phyloP scores from a whole-genome alignment of 2,797 vertebrate species.

The Labeo calbasu region DNA sequence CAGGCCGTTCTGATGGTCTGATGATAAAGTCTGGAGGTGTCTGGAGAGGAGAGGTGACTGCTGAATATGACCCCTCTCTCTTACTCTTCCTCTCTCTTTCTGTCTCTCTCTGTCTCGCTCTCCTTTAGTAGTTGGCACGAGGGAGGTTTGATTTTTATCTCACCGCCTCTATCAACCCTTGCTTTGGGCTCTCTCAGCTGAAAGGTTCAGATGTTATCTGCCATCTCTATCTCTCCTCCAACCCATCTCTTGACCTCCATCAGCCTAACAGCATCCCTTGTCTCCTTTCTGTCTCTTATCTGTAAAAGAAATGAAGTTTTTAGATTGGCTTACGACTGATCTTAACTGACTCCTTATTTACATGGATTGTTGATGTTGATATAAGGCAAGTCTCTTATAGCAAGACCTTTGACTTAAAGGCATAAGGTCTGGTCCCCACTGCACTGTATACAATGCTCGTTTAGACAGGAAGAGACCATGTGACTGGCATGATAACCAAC shows the following conservation, averaged over 20 bases:
- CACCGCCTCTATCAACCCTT: slow-evolving; percentile 50
- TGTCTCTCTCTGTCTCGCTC: slow-evolving; percentile 22
- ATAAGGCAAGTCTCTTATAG: background rate
- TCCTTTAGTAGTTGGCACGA: slow-evolving; percentile 53
- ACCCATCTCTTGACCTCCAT: slow-evolving; percentile 56
- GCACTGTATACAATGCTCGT: background rate
- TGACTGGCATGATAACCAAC: background rate
- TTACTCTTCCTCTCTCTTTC: background rate
- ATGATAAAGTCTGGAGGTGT: slow-evolving; percentile 48
- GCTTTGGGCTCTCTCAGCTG: slow-evolving; percentile 42
- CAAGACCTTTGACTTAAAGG: background rate
- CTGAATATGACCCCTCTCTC: slow-evolving; percentile 49
- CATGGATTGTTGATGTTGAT: slow-evolving; percentile 3
- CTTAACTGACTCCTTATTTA: slow-evolving; percentile 6
- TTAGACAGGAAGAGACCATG: background rate
- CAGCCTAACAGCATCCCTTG: slow-evolving; percentile 55
- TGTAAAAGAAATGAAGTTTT: background rate
- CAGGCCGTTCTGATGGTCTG: slow-evolving; percentile 41
- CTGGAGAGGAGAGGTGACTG: slow-evolving; percentile 53
- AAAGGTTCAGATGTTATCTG: slow-evolving; percentile 55
- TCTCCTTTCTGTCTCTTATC: slow-evolving; percentile 2
- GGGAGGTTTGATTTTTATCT: slow-evolving; percentile 57
- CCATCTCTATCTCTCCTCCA: slow-evolving; percentile 61
- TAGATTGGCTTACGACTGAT: background rate
- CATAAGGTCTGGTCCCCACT: background rate